phyloP scores from a whole-genome alignment of 2,113 vertebrate species.

The Amblyornis subalaris region DNA sequence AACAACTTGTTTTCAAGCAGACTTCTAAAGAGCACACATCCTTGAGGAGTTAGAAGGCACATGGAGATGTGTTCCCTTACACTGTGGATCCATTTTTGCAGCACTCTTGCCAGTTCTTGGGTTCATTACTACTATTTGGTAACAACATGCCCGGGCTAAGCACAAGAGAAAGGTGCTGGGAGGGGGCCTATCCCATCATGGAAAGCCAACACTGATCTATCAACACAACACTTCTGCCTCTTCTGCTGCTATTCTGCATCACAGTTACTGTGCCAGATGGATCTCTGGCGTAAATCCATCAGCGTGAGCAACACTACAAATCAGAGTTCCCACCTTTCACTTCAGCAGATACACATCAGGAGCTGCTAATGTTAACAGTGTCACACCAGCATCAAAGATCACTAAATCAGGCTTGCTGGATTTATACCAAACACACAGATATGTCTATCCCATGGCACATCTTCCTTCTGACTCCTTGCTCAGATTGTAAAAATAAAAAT shows the following conservation, averaged over 20 bases:
- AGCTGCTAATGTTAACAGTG: neutral
- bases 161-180: neutral
- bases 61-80: neutral
- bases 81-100: neutral
- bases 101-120: neutral
- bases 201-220: neutral
- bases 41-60: neutral
- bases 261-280: neutral
- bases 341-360: neutral
- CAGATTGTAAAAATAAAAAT: conserved; percentile 1
- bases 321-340: neutral
- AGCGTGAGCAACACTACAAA: fast-evolving
- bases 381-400: neutral
- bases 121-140: neutral
- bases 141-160: neutral
- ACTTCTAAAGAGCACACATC: neutral
- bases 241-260: neutral
- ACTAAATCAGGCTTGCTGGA: neutral
- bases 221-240: neutral
- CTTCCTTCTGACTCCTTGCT: neutral
- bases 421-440: neutral
- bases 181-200: neutral
- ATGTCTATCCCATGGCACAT: neutral
- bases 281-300: neutral
- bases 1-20: neutral